phyloP scores from a whole-genome alignment of 2,888 invertebrate genomes.

The Choristoneura rosaceana region DNA sequence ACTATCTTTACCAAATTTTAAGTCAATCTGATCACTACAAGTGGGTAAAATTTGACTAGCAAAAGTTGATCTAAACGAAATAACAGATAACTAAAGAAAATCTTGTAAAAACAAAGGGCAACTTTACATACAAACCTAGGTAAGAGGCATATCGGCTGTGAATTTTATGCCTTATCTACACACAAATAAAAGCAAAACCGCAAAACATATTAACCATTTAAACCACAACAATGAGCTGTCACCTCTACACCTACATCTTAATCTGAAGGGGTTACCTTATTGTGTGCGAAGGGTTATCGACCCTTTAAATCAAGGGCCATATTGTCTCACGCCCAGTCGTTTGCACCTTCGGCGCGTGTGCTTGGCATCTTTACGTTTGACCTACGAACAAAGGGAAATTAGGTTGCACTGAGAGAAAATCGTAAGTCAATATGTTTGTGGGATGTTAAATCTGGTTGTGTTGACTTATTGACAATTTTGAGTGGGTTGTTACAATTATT shows the following conservation, averaged over 20 bases:
- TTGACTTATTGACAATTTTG: background rate
- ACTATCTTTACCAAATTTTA: too few relatives aligned
- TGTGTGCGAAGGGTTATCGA: slow-evolving; percentile 53
- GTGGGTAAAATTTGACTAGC: too few relatives aligned
- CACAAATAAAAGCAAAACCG: background rate
- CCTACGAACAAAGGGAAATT: slow-evolving; percentile 52
- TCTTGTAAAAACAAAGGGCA: too few relatives aligned
- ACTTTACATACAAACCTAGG: too few relatives aligned
- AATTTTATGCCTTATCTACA: background rate
- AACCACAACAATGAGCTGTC: background rate
- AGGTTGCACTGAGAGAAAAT: slow-evolving; percentile 13
- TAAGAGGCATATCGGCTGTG: too few relatives aligned
- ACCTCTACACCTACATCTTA: slow-evolving; percentile 39
- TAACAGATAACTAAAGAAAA: too few relatives aligned
- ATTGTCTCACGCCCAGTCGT: slow-evolving; percentile 56
- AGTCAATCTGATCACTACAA: too few relatives aligned
- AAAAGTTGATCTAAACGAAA: too few relatives aligned
- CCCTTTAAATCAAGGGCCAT: slow-evolving; percentile 65
- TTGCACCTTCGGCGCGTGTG: slow-evolving; percentile 44
- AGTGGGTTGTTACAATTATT: too few relatives aligned
- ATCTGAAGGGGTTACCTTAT: slow-evolving; percentile 50
- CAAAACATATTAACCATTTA: background rate
- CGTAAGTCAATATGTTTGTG: background rate
- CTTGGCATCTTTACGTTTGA: slow-evolving; percentile 48
- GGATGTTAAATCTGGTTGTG: background rate